A percentile compares a stretch with the other conserved stretches of the same genome.
Conservation (phyloP, 2,888 invertebrate genomes). For the Epistrophella euchroma region DNA sequence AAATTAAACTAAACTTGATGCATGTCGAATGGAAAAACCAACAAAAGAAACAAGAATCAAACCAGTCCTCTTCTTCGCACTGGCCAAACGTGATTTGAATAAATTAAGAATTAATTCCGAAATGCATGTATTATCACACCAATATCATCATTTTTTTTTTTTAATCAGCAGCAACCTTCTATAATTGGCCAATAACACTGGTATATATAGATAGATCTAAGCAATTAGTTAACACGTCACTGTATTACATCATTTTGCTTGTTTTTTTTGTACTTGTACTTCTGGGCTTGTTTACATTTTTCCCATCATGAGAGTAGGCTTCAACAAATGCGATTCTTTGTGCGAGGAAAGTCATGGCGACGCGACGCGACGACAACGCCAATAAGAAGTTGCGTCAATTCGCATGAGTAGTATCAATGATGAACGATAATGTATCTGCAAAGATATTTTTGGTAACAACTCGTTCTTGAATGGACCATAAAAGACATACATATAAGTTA, state of each 20-base stretch:
- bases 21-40: conserved; percentile 42
- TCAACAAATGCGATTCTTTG: conserved; percentile 18
- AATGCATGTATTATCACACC: conserved; percentile 24
- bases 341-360: neutral
- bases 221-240: conserved; percentile 40
- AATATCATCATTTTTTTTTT: conserved; percentile 24
- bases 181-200: conserved; percentile 32
- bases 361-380: neutral
- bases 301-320: neutral
- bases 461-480: conserved; percentile 37
- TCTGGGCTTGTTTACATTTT: neutral
- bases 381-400: conserved; percentile 35
- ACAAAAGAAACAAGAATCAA: conserved; percentile 30
- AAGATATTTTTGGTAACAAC: neutral
- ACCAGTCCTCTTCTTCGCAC: conserved; percentile 41
- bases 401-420: conserved; percentile 7
- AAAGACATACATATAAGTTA: conserved; percentile 8
- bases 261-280: neutral
- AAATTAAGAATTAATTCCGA: conserved; percentile 31
- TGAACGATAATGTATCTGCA: conserved; percentile 23
- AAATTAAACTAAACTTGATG: conserved; percentile 35
- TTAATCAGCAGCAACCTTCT: conserved; percentile 36
- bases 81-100: conserved; percentile 42
- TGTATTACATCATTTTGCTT: conserved; percentile 41
- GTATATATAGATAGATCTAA: neutral